Conservation (phyloP, 2,113 vertebrate species). For the Notechis scutatus region DNA sequence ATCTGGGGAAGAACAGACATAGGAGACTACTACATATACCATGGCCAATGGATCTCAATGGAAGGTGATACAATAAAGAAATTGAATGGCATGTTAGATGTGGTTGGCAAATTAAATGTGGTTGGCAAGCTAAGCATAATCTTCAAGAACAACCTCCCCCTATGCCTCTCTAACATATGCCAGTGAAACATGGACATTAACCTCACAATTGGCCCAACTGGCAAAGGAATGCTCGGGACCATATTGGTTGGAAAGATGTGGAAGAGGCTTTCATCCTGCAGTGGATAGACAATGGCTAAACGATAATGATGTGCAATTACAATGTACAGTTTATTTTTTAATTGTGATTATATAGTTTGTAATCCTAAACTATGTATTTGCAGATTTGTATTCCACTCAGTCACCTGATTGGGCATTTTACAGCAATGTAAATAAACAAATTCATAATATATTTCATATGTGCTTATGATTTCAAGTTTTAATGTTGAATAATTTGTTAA, state of each 20-base stretch:
- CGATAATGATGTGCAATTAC: not conserved
- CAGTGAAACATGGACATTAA: too few relatives aligned
- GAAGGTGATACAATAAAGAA: too few relatives aligned
- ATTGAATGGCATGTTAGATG: too few relatives aligned
- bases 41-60: too few relatives aligned
- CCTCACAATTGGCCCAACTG: not conserved
- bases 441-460: not conserved
- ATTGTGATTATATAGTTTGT: not conserved
- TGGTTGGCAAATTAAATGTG: too few relatives aligned
- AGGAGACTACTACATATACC: too few relatives aligned
- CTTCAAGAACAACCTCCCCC: too few relatives aligned
- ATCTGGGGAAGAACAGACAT: too few relatives aligned
- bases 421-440: not conserved
- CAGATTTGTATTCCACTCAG: not conserved
- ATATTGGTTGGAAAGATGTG: not conserved
- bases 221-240: not conserved
- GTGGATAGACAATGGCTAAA: not conserved
- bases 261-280: not conserved
- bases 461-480: not conserved
- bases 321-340: not conserved
- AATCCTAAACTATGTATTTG: not conserved
- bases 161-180: too few relatives aligned
- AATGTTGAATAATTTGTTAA: not conserved
- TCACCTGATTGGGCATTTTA: not conserved
- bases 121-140: too few relatives aligned